phyloP scores from a whole-genome alignment of 1,140 invertebrate genomes.

The Drosophila ogumai region DNA sequence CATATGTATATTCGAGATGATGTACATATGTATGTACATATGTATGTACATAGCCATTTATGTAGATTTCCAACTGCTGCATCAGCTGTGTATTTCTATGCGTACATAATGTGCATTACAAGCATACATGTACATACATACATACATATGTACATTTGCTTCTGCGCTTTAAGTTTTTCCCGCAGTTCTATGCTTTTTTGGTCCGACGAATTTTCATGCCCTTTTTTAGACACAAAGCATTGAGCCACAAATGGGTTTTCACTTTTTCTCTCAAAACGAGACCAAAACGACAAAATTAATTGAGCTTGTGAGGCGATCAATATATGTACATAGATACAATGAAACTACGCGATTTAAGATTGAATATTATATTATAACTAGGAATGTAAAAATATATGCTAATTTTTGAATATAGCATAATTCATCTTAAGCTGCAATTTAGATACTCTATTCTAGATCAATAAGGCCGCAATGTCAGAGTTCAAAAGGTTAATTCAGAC shows the following conservation, averaged over 20 bases:
- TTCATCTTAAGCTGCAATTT: not conserved
- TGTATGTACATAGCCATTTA: not conserved
- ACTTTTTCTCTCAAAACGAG: slow-evolving; percentile 11
- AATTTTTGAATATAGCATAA: not conserved
- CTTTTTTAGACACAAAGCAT: slow-evolving; percentile 37
- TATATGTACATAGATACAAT: not conserved
- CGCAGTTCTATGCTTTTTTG: slow-evolving; percentile 25
- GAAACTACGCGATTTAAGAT: too few relatives aligned
- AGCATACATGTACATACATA: not conserved
- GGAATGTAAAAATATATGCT: too few relatives aligned
- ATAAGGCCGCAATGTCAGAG: slow-evolving; percentile 28
- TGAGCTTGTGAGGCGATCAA: not conserved
- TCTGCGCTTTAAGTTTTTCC: slow-evolving; percentile 6
- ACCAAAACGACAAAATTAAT: slow-evolving; percentile 2
- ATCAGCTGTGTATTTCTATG: slow-evolving; percentile 14
- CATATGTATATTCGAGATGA: not conserved
- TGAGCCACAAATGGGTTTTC: slow-evolving; percentile 34
- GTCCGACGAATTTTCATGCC: slow-evolving; percentile 39
- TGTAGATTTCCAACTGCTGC: slow-evolving; percentile 10
- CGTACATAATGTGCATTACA: slow-evolving; percentile 13
- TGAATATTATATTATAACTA: too few relatives aligned
- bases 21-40: not conserved
- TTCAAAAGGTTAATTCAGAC: slow-evolving; percentile 43
- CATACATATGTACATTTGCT: slow-evolving; percentile 15
- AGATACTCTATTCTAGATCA: too few relatives aligned